Evolutionary conservation across 30 jellyfish, hydroid and myxozoan species (phyloP).

Genomic region (Hydra vulgaris): DNA sequence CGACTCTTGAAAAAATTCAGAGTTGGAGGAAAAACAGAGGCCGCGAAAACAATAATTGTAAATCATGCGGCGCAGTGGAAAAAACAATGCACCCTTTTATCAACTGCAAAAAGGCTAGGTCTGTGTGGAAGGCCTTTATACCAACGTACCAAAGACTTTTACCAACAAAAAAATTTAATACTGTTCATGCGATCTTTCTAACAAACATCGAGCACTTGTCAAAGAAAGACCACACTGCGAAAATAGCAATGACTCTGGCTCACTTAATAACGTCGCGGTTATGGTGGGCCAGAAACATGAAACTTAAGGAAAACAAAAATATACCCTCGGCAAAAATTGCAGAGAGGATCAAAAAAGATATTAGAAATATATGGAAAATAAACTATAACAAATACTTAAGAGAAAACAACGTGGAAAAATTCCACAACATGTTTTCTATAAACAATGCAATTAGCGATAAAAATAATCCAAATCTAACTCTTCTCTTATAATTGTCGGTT

Average conservation of each 20-base stretch:
- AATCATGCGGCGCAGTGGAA: background rate
- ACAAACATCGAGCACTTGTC: background rate
- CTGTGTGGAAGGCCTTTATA: background rate
- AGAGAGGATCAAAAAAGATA: background rate
- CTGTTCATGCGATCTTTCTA: background rate
- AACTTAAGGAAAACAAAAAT: background rate
- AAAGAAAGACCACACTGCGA: background rate
- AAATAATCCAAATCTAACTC: too few species aligned
- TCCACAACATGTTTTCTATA: background rate
- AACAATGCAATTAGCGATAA: background rate
- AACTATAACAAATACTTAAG: background rate
- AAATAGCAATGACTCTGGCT: background rate
- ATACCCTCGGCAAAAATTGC: background rate
- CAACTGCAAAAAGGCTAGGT: background rate
- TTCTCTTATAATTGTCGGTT: too few species aligned
- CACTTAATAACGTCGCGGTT: background rate
- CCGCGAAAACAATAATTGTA: background rate
- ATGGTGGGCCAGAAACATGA: background rate
- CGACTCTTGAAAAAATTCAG: background rate
- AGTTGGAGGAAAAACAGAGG: background rate
- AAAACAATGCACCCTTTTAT: background rate
- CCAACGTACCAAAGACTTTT: background rate
- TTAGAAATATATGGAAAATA: background rate
- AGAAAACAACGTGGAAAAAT: background rate
- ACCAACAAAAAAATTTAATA: background rate